Percentiles rank a stretch among this genome's conserved stretches.
Conservation (phyloP, 2,888 invertebrate genomes). For the Metellina segmentata region DNA sequence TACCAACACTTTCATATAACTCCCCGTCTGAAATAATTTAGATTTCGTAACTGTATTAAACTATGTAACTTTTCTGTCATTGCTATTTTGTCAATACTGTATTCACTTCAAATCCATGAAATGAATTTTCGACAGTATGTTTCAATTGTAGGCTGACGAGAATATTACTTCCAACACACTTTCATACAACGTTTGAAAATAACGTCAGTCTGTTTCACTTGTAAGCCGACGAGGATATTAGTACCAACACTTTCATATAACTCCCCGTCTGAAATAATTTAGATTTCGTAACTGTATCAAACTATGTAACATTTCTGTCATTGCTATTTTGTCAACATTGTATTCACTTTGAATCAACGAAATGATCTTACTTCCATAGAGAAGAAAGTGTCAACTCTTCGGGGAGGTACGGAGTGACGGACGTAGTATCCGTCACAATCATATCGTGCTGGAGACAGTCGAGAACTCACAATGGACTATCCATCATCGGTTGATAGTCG, state of each 20-base stretch:
- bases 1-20: too few species aligned
- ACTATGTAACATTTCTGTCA: not conserved
- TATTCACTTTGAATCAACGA: not conserved
- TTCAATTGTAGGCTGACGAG: too few species aligned
- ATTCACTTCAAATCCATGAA: not conserved
- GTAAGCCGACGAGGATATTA: too few species aligned
- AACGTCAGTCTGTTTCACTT: too few species aligned
- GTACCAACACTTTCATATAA: too few species aligned
- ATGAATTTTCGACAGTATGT: too few species aligned
- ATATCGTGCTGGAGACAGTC: slow-evolving; percentile 55
- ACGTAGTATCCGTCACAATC: slow-evolving; percentile 53
- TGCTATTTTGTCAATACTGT: not conserved
- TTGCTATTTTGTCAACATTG: not conserved
- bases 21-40: too few species aligned
- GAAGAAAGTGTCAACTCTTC: not conserved
- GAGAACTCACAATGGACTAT: slow-evolving; percentile 60
- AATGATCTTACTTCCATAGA: not conserved
- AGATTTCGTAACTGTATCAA: not conserved
- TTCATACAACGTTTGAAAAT: too few species aligned
- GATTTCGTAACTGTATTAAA: not conserved
- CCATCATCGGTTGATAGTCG: slow-evolving; percentile 60
- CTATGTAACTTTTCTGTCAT: not conserved
- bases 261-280: too few species aligned
- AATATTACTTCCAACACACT: too few species aligned
- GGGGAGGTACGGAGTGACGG: slow-evolving; percentile 5